Evolutionary conservation across 2,797 vertebrate genomes (phyloP), one percentile per base, ranked within the genome.

Genomic region (Petrocephalus sullivani): DNA sequence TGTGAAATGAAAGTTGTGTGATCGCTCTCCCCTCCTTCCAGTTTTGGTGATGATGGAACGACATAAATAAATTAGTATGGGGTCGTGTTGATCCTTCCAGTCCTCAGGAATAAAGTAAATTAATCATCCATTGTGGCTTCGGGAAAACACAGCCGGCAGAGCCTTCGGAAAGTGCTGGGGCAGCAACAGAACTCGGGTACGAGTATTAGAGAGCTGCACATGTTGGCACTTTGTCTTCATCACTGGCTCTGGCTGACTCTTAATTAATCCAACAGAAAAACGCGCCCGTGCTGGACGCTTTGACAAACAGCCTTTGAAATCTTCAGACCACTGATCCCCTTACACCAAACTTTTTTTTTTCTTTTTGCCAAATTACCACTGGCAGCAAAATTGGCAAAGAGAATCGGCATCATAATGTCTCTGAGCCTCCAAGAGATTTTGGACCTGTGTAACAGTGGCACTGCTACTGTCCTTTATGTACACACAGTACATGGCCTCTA

Each of bases 41-140:
- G 89, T 88, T 92, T 89, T 61, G 90, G 91, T 89, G 90, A 92
- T 89, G 89, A 89, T 41, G 87, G 89, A 87, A 90, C 75, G 85
- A 8, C 83, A 92, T 90, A 92, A 92, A 91, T 92, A 91, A 91
- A 93, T 94, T 91, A 94, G 60, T 86, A 21, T 71, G 37, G 88
- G 91, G 87, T 75, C 91, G 94, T 92, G 86, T 92, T 93, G 90
- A 87, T 92, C 88, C 64, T 89, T 93, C 88, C 89, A 90, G 86
- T 90, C 87, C 89, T 92, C 87, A 57, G 91, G 91, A 92, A 92
- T 87, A 93, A 60, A 49, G 83, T 86, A 88, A 93, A 94, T 94
- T 93, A 94, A 93, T 92, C 92, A 93, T 93, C 90, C 90, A 89
- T 91, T 92, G 86, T 78, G 89, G 92, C 71, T 67, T 90, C 46